Base-by-base conservation (phyloP, 2,797 vertebrate species). In the Falco peregrinus region DNA sequence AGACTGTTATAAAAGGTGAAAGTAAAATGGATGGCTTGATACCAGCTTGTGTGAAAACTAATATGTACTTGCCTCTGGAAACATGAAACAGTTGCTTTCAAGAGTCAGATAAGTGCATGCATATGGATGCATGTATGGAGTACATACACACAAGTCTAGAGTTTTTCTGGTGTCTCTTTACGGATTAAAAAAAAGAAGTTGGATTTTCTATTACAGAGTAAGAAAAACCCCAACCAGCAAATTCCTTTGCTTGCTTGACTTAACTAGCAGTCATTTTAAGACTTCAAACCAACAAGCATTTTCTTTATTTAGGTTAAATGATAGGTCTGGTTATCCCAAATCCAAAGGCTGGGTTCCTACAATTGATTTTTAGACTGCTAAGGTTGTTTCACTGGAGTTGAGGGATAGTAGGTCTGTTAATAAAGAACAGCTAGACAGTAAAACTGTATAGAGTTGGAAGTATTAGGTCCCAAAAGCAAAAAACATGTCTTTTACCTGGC, bases 401-500 rank as follows among this genome's bases (percentile, higher is more conserved):
- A 92, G 7, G 28, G 39, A 79, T 1, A 54, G 29, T 3, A 81
- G 9, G 29, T 85, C 77, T 80, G 60, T 43, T 69, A 84, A 65
- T 64, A 35, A 43, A 69, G 26, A 64, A 48, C 28, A 91, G 17
- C 8, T 64, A 47, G 37, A 63, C 28, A 89, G 33, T 20, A 61
- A 75, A 93, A 43, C 41, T 28, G 21, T 24, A 65, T 1, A 50
- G 16, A 87, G 28, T 10, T 64, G 47, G 28, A 85, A 13, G 13
- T 37, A 59, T 8, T 39, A n/a, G 39, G 26, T 41, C 24, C 19
- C 61, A 59, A 73, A n/a, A 83, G 35, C 22, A 39, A 70, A 51
- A 54, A 41, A 50, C 29, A 9, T 2, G 6, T 47, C 29, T 84
- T 98, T 98, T 80, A 99, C 99, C 99, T 97, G 99, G 98, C 82